A percentile compares a stretch with the other conserved stretches of the same genome.
Conservation (phyloP, 2,888 invertebrate genomes). For the Parapristionchus giblindavisi region DNA sequence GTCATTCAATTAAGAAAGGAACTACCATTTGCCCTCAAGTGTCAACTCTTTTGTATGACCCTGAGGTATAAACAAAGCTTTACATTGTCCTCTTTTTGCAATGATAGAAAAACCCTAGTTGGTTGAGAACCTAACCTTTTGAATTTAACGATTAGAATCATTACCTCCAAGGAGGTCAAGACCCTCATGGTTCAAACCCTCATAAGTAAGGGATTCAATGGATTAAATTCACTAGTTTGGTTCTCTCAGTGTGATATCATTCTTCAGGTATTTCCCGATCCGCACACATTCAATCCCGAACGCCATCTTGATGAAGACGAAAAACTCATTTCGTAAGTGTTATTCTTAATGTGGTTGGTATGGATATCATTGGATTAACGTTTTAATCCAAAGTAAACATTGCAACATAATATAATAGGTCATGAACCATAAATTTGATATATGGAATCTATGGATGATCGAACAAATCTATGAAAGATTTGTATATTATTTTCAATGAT, state of each 20-base stretch:
- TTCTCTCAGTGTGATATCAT: background rate
- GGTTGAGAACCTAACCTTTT: background rate
- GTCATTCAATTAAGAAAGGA: conserved; percentile 39
- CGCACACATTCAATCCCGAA: conserved; percentile 42
- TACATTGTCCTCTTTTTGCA: background rate
- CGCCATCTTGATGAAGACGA: conserved; percentile 43
- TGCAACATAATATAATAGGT: too few species aligned
- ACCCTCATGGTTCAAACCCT: too few species aligned
- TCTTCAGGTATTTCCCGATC: conserved; percentile 46
- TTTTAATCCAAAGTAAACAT: too few species aligned
- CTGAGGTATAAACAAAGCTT: conserved; percentile 28
- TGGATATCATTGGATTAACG: too few species aligned
- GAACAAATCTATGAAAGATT: too few species aligned
- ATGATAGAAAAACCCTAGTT: background rate
- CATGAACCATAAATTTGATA: too few species aligned
- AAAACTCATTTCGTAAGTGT: conserved; percentile 9
- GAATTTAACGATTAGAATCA: too few species aligned
- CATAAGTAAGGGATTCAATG: too few species aligned
- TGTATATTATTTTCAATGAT: too few species aligned
- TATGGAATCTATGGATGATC: too few species aligned
- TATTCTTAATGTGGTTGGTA: background rate
- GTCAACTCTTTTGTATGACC: conserved; percentile 45
- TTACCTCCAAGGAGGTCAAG: too few species aligned
- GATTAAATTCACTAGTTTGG: background rate
- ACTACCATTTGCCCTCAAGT: conserved; percentile 49